A percentile compares a stretch with the other conserved stretches of the same genome.
Evolutionary conservation across 2,888 invertebrate genomes (phyloP).

Genomic region (Alitta virens): DNA sequence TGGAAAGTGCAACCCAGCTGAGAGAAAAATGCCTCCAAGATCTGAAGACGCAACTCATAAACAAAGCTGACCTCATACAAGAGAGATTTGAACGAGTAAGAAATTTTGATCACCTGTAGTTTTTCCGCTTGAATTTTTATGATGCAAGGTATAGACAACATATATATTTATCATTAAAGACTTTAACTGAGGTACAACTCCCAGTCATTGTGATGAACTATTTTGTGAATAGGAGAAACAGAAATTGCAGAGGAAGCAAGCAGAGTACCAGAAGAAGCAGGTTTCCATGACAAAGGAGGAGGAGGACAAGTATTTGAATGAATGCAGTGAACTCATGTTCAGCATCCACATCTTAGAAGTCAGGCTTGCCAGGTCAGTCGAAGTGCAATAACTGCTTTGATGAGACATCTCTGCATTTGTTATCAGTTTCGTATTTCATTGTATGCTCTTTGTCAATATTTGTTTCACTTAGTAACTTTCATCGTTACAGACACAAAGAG

Average conservation of each 20-base stretch:
- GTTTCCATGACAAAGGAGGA: constrained; percentile 57
- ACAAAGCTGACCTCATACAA: constrained; percentile 58
- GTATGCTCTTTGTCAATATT: background rate
- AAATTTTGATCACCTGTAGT: background rate
- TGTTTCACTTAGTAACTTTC: constrained; percentile 2
- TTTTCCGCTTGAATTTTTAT: no score
- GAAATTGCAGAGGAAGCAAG: constrained; percentile 57
- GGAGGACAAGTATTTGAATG: constrained; percentile 56
- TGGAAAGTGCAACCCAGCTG: constrained; percentile 47
- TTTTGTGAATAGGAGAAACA: constrained; percentile 47
- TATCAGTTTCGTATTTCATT: background rate
- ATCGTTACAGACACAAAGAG: constrained; percentile 54
- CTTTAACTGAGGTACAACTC: no score
- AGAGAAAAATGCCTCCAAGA: constrained; percentile 55
- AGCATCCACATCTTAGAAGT: constrained; percentile 56
- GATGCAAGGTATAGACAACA: no score
- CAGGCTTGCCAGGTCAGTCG: constrained; percentile 55
- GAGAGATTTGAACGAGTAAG: constrained; percentile 56
- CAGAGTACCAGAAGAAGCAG: constrained; percentile 58
- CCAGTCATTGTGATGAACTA: background rate
- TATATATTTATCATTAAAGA: no score
- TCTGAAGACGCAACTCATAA: constrained; percentile 56
- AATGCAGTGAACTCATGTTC: constrained; percentile 57
- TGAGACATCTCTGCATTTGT: background rate
- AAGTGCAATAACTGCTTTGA: no score